Base-by-base conservation (phyloP, 2,113 vertebrate genomes). In the Ursus arctos region DNA sequence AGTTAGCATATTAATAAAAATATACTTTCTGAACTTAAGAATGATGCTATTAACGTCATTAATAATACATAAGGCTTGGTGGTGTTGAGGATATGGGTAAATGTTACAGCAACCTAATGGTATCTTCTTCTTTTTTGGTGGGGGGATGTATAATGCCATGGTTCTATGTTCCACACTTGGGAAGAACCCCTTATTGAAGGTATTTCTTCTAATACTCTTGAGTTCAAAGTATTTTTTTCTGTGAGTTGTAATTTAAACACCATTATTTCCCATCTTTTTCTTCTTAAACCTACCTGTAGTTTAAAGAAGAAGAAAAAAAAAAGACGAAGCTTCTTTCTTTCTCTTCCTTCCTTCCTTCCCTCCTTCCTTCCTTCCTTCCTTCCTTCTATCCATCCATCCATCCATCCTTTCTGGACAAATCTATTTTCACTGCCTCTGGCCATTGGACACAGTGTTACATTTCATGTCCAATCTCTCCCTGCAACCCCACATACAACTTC, bases 161-260 rank as follows among this genome's bases (percentile, higher is more conserved):
- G 10, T 89, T 98, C 57, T 92, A 1, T 94, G 77, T 84, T 95
- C 7, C 9, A 40, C 33, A 84, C 67, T 55, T 59, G 21, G 28
- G 61, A 97, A 67, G 84, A 95, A 53, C 24, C 21, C 49, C 22
- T 65, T 57, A 53, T 74, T 74, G 63, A 92, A 90, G 22, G 5
- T 67, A 28, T 40, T 63, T 92, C 36, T 94, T 82, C 24, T 87
- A 59, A 63, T 81, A 81, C 28, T 81, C 79, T 92, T 57, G 36
- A 57, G 24, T 96, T 97, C 83, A 97, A 89, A 96, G 61, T 49
- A 92, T 55, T 95, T 95, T 95, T 67, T 69, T 40, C 40, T 74
- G 7, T 80, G 21, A 61, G 77, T 94, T 95, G 14, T 91, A 93
- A 55, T 96, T 85, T 84, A 83, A 97, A 94, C 22, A 84, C 36